Percentiles rank a stretch among this genome's conserved stretches.
Evolutionary conservation across 2,113 vertebrate genomes (phyloP).

Genomic region (Strix uralensis): DNA sequence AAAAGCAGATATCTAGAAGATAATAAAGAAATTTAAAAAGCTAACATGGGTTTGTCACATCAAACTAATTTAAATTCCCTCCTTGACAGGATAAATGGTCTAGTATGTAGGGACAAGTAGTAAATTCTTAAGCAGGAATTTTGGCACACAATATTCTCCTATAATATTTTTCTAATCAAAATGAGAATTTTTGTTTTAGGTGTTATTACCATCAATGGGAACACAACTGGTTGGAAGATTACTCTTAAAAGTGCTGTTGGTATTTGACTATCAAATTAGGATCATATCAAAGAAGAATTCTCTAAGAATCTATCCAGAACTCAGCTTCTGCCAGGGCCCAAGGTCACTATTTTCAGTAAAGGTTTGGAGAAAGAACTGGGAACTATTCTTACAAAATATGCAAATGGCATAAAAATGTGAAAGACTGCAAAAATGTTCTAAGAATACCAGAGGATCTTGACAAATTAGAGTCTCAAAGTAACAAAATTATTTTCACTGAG

Average conservation of each 20-base stretch:
- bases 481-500: neutral
- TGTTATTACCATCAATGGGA: neutral
- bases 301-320: neutral
- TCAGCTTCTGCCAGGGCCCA: neutral
- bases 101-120: neutral
- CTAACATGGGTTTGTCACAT: neutral
- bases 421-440: neutral
- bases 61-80: neutral
- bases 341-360: neutral
- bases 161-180: neutral
- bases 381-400: neutral
- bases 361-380: neutral
- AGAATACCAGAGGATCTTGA: neutral
- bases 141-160: neutral
- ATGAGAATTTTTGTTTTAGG: neutral
- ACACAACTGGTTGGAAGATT: neutral
- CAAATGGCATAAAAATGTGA: neutral
- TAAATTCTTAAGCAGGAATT: neutral
- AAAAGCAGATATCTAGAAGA: neutral
- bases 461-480: neutral
- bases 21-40: neutral
- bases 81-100: neutral
- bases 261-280: neutral
- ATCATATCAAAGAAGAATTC: neutral
- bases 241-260: neutral